Percentiles rank a stretch among this genome's conserved stretches.
phyloP scores from a whole-genome alignment of 2,113 vertebrate species.

The Pelmatolapia mariae region DNA sequence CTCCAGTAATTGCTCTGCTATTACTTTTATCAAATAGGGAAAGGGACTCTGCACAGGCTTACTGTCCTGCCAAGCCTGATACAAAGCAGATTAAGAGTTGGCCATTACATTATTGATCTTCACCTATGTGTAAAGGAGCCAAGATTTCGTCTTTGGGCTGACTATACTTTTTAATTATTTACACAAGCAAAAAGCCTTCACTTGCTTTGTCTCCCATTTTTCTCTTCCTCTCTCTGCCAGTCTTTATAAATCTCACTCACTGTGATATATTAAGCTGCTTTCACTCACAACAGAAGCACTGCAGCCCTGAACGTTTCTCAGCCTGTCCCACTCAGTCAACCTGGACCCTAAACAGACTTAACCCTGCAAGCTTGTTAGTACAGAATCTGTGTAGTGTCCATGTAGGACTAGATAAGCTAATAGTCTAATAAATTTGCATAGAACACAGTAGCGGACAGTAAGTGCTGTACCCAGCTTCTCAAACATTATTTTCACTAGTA shows the following conservation, averaged over 20 bases:
- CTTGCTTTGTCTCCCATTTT: background rate
- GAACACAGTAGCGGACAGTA: background rate
- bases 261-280: background rate
- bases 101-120: constrained; percentile 43
- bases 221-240: background rate
- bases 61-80: background rate
- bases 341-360: background rate
- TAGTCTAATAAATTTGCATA: background rate
- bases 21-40: constrained; percentile 35
- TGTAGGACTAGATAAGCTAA: background rate
- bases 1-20: constrained; percentile 15
- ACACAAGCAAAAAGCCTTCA: constrained; percentile 23
- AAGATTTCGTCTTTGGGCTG: constrained; percentile 30
- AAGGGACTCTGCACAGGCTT: background rate
- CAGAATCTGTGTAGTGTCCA: background rate
- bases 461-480: background rate
- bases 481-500: background rate
- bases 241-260: background rate
- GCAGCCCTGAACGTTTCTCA: background rate
- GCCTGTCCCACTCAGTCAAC: background rate
- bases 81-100: constrained; percentile 2
- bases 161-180: constrained; percentile 54
- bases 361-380: background rate
- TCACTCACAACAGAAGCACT: background rate
- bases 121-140: constrained; percentile 23